Evolutionary conservation across 1,140 invertebrate genomes (phyloP), one percentile per base, ranked within the genome.

Genomic region (roundworm (Caenorhabditis elegans)): DNA sequence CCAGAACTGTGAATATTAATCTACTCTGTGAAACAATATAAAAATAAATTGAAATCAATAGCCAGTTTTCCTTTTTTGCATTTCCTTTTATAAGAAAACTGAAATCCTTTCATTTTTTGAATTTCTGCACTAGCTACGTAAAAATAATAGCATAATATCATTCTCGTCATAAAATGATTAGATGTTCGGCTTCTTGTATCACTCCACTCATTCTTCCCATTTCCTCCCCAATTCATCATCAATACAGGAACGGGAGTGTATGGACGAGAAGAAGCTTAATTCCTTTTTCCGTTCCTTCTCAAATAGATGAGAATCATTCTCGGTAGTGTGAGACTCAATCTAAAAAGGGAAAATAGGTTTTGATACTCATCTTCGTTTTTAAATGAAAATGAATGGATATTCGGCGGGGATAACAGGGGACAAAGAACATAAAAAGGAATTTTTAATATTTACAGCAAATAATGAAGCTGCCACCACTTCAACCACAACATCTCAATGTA

Each of bases 281-380:
- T 26, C 34, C 60, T 39, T 22, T n/a, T n/a, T 39, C 55, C 51
- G 22, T 24, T 34, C 28, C n/a, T n/a, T n/a, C 34, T 43, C 60
- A 39, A 70, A 22, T 39, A 70, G 60, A 70, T 70, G 39, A 70
- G 19, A 31, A 70, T 70, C 60, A 34, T 70, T 70, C 60, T 70
- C 60, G 60, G 60, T 39, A 36, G 60, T n/a, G 10, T 43, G 60
- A 70, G 60, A 70, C 60, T 70, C n/a, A n/a, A n/a, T n/a, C n/a
- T n/a, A n/a, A 70, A 70, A 70, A 70, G 60, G 22, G 60, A 70
- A 70, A 70, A 70, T 70, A 26, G 39, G 39, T 8, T 31, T n/a
- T 70, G 60, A 70, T 70, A 70, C 60, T 39, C 60, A 70, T 70
- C 60, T 70, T 19, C 8, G 15, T 34, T 8, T 10, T 39, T 19